These are phyloP conservation scores for Varanus komodoensis DNA, from an alignment of 2,113 vertebrate genomes.

Conservation along the genomic window DNA sequence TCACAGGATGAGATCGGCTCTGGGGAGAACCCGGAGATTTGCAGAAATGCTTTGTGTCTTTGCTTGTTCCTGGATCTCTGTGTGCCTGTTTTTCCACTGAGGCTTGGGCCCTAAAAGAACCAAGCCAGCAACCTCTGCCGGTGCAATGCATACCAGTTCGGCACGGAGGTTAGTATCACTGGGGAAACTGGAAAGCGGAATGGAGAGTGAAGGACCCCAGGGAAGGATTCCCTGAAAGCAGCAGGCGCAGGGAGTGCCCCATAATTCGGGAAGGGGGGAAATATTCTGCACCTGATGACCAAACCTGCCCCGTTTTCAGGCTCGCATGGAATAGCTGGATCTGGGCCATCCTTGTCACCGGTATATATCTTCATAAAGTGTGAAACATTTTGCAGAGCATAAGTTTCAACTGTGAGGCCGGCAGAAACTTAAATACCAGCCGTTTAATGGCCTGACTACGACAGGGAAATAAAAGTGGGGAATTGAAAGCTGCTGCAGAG, in stretches of 20 bases:
- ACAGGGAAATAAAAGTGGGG: not conserved
- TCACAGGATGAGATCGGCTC: too few species aligned
- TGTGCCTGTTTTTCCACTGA: not conserved
- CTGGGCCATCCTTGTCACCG: too few species aligned
- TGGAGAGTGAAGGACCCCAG: not conserved
- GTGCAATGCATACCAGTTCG: not conserved
- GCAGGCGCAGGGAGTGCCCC: too few species aligned
- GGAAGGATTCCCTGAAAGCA: not conserved
- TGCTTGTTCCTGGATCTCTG: not conserved
- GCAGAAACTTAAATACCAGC: not conserved
- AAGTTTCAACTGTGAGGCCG: not conserved
- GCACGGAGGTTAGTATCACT: not conserved
- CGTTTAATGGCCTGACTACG: not conserved
- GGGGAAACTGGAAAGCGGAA: not conserved
- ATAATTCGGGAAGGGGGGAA: too few species aligned
- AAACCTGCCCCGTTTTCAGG: too few species aligned
- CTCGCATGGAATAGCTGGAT: too few species aligned
- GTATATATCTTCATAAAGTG: too few species aligned
- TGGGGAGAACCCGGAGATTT: too few species aligned
- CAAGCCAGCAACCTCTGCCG: too few species aligned
- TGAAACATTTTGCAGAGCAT: not conserved
- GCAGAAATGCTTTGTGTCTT: too few species aligned
- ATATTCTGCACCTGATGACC: too few species aligned
- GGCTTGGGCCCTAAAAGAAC: too few species aligned
- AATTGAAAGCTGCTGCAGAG: slow-evolving; percentile 9